Evolutionary conservation across 2,797 vertebrate species (phyloP), one percentile per base, ranked within the genome.

Genomic region (Hephaestus fuliginosus): DNA sequence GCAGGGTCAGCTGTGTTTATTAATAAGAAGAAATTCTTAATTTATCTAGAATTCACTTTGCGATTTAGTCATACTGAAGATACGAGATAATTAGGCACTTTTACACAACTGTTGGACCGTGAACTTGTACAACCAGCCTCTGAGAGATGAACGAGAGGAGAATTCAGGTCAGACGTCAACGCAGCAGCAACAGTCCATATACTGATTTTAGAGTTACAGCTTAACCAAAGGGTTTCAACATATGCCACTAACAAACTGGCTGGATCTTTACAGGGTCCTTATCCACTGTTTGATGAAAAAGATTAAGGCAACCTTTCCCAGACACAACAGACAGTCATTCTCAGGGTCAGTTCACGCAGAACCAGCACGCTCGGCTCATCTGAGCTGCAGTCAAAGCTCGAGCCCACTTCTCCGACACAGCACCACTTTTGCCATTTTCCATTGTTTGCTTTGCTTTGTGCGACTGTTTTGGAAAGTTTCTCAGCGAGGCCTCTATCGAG

Each of bases 381-480:
- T 78, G 36, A 43, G 22, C 0, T 51, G 30, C 14, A 51, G 44
- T 43, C 52, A 74, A 69, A 76, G 44, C 70, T 68, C 22, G 49
- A 30, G 17, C 61, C 1, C 3, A 28, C 55, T 30, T 60, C 22
- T 70, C 22, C 63, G 58, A 65, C 79, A 78, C 55, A 28, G 48
- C 74, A 66, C 53, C 41, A 44, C 70, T 85, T 62, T 81, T 44
- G 69, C 78, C 72, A 68, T 68, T 83, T 73, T 63, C 63, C 83
- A 74, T 70, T 83, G 83, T 92, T 88, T 89, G 88, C 80, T 90
- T 84, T 89, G 76, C 63, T 88, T 83, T 63, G 73, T 49, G 62
- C 36, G 30, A 44, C 70, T 90, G 88, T 90, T 91, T 88, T 83
- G 82, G 92, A 89, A 89, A 80, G 41, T 82, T 85, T 87, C 76